phyloP scores from a whole-genome alignment of 2,888 invertebrate species.

The Drosophila bunnanda region DNA sequence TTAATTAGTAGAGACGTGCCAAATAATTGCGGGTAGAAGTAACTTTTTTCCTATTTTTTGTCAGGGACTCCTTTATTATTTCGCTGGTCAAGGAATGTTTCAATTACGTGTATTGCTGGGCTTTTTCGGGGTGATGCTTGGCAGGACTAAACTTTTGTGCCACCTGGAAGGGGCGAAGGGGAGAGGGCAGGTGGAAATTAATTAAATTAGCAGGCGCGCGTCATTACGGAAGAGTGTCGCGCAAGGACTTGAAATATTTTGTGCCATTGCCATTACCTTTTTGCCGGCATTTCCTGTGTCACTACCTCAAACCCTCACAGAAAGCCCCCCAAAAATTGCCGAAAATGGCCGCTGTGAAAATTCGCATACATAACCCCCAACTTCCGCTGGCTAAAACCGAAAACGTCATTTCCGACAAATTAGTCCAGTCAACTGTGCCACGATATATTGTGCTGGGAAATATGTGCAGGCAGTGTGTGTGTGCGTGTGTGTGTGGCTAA shows the following conservation, averaged over 20 bases:
- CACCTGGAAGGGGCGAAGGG: slow-evolving; percentile 10
- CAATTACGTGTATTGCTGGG: slow-evolving; percentile 74
- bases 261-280: slow-evolving; percentile 10
- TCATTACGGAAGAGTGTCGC: slow-evolving; percentile 78
- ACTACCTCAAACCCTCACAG: slow-evolving; percentile 3
- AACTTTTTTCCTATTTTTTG: slow-evolving; percentile 62
- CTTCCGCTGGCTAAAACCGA: slow-evolving; percentile 63
- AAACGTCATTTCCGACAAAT: slow-evolving; percentile 80
- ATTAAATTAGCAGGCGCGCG: slow-evolving; percentile 81
- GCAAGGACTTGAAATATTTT: slow-evolving; percentile 67
- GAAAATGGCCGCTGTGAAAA: slow-evolving; percentile 33
- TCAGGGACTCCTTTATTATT: slow-evolving; percentile 52
- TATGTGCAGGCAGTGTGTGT: background rate
- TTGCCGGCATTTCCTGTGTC: slow-evolving; percentile 42
- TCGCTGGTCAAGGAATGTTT: slow-evolving; percentile 73
- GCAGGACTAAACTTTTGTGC: slow-evolving; percentile 56
- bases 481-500: background rate
- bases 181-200: slow-evolving; percentile 74
- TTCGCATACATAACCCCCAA: slow-evolving; percentile 60
- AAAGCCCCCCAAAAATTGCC: slow-evolving; percentile 5
- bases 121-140: background rate
- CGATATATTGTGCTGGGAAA: slow-evolving; percentile 51
- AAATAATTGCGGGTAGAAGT: slow-evolving; percentile 75
- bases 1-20: slow-evolving; percentile 77
- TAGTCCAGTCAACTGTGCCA: slow-evolving; percentile 75